Evolutionary conservation across 2,888 invertebrate species (phyloP), one percentile per base, ranked within the genome.

Genomic region (Tanytarsus gracilentus): DNA sequence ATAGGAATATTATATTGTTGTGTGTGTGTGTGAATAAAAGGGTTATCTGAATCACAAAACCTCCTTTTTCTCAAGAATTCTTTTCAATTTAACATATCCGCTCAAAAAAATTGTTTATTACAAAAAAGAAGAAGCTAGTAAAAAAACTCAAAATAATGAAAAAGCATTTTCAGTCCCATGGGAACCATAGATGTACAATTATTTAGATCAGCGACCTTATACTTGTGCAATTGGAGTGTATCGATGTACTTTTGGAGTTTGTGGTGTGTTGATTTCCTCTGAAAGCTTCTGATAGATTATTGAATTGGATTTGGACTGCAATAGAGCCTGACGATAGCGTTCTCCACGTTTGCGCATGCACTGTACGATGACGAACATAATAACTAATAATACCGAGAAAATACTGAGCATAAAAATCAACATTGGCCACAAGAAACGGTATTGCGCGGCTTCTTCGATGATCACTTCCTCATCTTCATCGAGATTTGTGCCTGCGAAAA

Each of bases 271-370:
- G 11, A 86, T 79, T 65, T 88, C 88, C 71, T 88, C 88, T 9
- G 86, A 85, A 60, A 88, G 75, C 65, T 86, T 86, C 68, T 85
- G 85, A 73, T 88, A 88, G 18, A 88, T 85, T 62, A 87, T 78
- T 29, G 73, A 72, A 63, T 75, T 74, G 66, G 73, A 74, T 16
- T 44, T 51, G 4, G 72, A 69, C 61, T 72, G 72, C 63, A 74
- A 61, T 33, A 74, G 63, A 8, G 74, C 74, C 70, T 73, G 73
- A 59, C 72, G 71, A 63, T 73, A 74, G 63, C 80, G 75, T 65
- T 75, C 74, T 29, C 74, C 74, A 49, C 74, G 75, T 64, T 72
- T 72, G 66, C 76, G 77, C 78, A 80, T 77, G 61, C 73, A 63
- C 63, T 72, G 66, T 66, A 76, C 72, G n/a, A 80, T 75, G 21